These are phyloP conservation scores for Emberiza fucata DNA, from an alignment of 2,113 vertebrate genomes.

Conservation along the genomic window DNA sequence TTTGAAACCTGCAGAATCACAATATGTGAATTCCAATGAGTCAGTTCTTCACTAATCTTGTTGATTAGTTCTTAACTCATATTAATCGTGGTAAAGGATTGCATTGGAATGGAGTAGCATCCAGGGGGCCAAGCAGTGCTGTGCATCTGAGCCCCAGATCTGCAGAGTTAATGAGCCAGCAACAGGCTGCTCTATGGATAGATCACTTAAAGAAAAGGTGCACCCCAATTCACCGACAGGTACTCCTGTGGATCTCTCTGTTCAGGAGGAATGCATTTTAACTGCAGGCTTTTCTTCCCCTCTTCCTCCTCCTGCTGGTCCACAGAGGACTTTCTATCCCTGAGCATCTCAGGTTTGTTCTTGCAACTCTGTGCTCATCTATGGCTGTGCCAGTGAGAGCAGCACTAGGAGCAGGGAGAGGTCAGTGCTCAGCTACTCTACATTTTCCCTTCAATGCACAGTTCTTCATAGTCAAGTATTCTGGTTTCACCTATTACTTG, in stretches of 20 bases:
- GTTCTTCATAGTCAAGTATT: not conserved
- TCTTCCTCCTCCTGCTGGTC: not conserved
- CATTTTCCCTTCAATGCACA: not conserved
- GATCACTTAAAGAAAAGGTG: not conserved
- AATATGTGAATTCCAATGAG: not conserved
- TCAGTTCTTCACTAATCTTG: not conserved
- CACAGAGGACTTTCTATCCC: not conserved
- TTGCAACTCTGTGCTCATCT: not conserved
- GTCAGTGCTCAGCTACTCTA: not conserved
- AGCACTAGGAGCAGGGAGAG: not conserved
- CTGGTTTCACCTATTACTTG: not conserved
- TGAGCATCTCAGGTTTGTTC: not conserved
- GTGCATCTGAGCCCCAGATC: not conserved
- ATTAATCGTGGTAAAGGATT: not conserved
- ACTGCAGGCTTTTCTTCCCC: not conserved
- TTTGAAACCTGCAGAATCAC: not conserved
- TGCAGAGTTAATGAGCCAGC: not conserved
- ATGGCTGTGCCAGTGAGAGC: not conserved
- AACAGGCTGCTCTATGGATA: not conserved
- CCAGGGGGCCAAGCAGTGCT: not conserved
- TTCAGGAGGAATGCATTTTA: not conserved
- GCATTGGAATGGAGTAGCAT: not conserved
- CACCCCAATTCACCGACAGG: not conserved
- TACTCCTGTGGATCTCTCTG: not conserved
- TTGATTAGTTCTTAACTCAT: not conserved